phyloP scores from a whole-genome alignment of 2,113 vertebrate species.

The Patagioenas fasciata region DNA sequence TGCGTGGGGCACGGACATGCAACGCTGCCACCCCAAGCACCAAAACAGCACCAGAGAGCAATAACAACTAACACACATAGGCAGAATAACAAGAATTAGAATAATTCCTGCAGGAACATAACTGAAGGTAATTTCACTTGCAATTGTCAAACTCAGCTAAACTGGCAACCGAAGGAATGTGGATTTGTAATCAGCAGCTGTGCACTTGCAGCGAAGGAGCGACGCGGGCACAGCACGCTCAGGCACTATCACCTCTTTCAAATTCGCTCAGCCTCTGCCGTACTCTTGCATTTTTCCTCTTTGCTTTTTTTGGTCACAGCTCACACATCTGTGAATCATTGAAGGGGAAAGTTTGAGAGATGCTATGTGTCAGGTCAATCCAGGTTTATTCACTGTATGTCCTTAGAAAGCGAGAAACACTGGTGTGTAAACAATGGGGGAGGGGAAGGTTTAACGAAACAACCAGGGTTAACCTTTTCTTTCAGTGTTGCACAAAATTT shows the following conservation, averaged over 20 bases:
- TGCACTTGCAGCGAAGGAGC: background rate
- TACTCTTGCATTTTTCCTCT: background rate
- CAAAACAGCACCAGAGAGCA: background rate
- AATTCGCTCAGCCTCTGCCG: background rate
- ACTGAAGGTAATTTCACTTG: background rate
- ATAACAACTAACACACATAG: background rate
- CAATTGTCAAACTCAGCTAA: background rate
- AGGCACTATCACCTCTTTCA: background rate
- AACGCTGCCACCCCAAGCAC: background rate
- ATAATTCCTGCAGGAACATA: background rate
- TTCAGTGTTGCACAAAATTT: background rate
- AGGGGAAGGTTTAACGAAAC: constrained; percentile 7
- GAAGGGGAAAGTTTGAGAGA: constrained; percentile 25
- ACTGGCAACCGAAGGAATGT: background rate
- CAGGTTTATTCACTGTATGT: constrained; percentile 35
- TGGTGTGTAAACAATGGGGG: constrained; percentile 33
- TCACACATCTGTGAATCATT: constrained; percentile 21
- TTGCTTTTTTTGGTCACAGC: constrained; percentile 2
- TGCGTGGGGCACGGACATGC: fast-evolving
- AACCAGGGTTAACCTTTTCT: constrained; percentile 12
- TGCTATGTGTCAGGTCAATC: constrained; percentile 45
- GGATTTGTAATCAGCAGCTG: background rate
- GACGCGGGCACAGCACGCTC: background rate
- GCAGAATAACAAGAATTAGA: background rate
- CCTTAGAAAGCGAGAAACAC: constrained; percentile 34